phyloP scores from a whole-genome alignment of 1,140 invertebrate genomes.

The Forficula auricularia region DNA sequence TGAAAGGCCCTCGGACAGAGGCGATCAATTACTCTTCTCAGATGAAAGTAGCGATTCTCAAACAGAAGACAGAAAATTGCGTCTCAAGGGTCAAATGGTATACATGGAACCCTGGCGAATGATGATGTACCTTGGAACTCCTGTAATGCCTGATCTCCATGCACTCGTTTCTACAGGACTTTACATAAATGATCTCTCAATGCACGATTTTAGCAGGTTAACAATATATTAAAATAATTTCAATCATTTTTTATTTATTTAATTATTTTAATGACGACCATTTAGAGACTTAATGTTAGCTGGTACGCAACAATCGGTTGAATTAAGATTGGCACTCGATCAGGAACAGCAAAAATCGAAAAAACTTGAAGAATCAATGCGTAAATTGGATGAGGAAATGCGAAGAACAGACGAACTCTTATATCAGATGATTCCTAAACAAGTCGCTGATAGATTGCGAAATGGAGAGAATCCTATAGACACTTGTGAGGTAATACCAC shows the following conservation, averaged over 20 bases:
- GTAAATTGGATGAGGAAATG: constrained; percentile 89
- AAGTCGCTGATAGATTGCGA: constrained; percentile 78
- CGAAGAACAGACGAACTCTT: constrained; percentile 82
- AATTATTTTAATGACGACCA: no score
- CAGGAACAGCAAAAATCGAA: constrained; percentile 94
- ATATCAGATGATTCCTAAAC: constrained; percentile 98
- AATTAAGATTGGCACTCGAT: constrained; percentile 84
- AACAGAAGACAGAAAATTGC: constrained; percentile 47
- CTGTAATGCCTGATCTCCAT: constrained; percentile 83
- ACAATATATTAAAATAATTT: neutral
- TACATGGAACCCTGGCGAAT: constrained; percentile 95
- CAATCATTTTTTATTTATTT: neutral
- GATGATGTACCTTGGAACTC: constrained; percentile 91
- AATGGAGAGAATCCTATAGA: constrained; percentile 85
- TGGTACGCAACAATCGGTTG: constrained; percentile 91
- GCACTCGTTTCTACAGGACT: constrained; percentile 74
- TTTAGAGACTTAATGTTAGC: constrained; percentile 83
- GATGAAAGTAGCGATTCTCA: constrained; percentile 38
- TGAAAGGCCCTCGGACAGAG: constrained; percentile 36
- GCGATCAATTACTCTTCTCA: constrained; percentile 30
- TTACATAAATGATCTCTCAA: constrained; percentile 92
- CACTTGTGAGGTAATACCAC: constrained; percentile 71
- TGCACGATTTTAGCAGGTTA: constrained; percentile 92
- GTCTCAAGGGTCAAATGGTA: constrained; percentile 91
- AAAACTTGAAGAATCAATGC: constrained; percentile 90